Base-by-base conservation (phyloP, 2,888 invertebrate genomes). In the Apamea sordens region DNA sequence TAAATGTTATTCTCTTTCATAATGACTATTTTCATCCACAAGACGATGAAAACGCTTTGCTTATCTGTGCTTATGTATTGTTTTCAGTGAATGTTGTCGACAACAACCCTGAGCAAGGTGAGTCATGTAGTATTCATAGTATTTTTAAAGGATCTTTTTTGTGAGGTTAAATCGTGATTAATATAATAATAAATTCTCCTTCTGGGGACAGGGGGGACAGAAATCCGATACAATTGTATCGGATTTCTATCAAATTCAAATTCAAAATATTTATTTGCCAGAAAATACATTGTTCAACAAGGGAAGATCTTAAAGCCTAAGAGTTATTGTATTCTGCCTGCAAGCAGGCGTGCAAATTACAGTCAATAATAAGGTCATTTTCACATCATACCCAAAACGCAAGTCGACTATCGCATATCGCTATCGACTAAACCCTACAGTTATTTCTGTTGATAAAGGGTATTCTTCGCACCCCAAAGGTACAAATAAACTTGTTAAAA, bases 21-120 rank as follows among this genome's bases (percentile, higher is more conserved):
- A 8, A 61, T 8, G 3, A 56, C 18, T 47, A 69, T 69, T 83
- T 83, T 74, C 83, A 74, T 83, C 84, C 67, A 28, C 24, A 28
- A 56, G 44, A 78, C 73, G 79, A 83, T 84, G 79, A 53, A 83
- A 83, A 79, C 59, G 79, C 76, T 84, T 84, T 69, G 80, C 83
- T 83, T 84, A 83, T 47, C 2, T 36, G 7, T 75, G 28, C 56
- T 50, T 74, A 28, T 83, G 36, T 67, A 13, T 75, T 79, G 10
- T 72, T 86, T 86, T 15, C 86, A 86, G 86, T 81, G 1, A 59
- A 79, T 4, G 77, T 77, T 10, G 84, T 80, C 11, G 76, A 77
- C 47, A 44, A 74, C 53, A 77, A 77, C 24, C 80, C 82, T 5
- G 83, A n/a, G 13, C 59, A 77, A 68, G 72, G 84, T 84, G 64